Evolutionary conservation across 1,140 invertebrate genomes (phyloP), one percentile per base, ranked within the genome.

Genomic region (Parasteatoda tepidariorum): DNA sequence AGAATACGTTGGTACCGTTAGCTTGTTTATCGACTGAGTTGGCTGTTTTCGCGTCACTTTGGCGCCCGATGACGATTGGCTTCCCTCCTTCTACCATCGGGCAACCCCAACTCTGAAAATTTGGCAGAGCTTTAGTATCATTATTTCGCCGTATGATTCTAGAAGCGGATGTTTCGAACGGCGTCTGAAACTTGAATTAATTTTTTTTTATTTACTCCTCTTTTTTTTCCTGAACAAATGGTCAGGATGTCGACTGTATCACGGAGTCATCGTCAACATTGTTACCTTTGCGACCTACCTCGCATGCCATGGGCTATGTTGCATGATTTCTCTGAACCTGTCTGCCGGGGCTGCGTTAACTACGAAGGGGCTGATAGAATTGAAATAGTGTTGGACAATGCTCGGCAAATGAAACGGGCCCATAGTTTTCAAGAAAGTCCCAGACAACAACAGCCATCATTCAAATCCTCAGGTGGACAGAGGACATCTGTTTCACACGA

Each of bases 291-390:
- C 92, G 98, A 99, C 90, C 91, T 99, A 89, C 97, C 97, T 84
- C 93, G 98, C 83, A 99, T 98, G 95, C 98, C 97, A 73, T 99
- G 98, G 98, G 97, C 98, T 15, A 99, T 99, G 96, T 92, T 99
- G 86, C 95, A 97, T 91, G 98, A 99, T 90, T 99, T 99, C 88
- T 94, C 94, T 11, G 98, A 99, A 89, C 94, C 97, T 13, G 98
- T 99, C 59, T 99, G 98, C 88, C 93, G 98, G 38, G 98, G 98
- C n/a, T 99, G 98, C 90, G 92, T 99, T 7, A 99, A 99, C 89
- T 99, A 99, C 89, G 98, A 99, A 89, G 98, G 97, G 68, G 96
- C 97, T 3, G 97, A 99, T 90, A 92, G 98, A 79, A 99, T 99
- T 85, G 98, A 99, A 89, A 91, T 95, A 54, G 97, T 99, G 3